phyloP scores from a whole-genome alignment of 2,888 invertebrate species.

The Patella caerulea region DNA sequence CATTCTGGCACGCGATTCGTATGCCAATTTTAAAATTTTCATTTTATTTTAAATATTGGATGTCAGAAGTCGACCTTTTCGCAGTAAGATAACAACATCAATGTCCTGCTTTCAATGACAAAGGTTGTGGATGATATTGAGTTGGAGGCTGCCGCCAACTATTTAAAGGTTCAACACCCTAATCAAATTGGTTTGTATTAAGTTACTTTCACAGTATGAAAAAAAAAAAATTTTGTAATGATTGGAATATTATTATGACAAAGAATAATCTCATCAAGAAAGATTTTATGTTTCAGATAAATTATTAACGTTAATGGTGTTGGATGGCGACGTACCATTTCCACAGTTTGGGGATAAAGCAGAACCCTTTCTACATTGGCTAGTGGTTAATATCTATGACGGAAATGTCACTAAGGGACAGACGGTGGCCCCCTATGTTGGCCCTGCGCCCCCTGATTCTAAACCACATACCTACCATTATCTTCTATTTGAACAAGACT shows the following conservation, averaged over 20 bases:
- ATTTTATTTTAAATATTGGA: too few species aligned
- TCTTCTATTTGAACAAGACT: slow-evolving; percentile 35
- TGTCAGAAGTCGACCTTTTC: too few species aligned
- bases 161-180: too few species aligned
- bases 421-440: slow-evolving; percentile 36
- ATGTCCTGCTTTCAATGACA: too few species aligned
- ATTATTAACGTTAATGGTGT: slow-evolving; percentile 36
- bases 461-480: slow-evolving; percentile 42
- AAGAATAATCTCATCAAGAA: not conserved
- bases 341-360: slow-evolving; percentile 34
- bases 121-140: too few species aligned
- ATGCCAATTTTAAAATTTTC: too few species aligned
- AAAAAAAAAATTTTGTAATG: not conserved
- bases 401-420: slow-evolving; percentile 41
- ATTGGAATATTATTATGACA: not conserved
- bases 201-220: not conserved
- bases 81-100: too few species aligned
- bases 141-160: too few species aligned
- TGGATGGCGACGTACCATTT: slow-evolving; percentile 40
- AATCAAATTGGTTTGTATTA: too few species aligned
- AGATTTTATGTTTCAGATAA: slow-evolving; percentile 31
- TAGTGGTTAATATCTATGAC: slow-evolving; percentile 43
- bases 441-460: slow-evolving; percentile 37
- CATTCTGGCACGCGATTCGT: too few species aligned
- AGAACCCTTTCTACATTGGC: slow-evolving; percentile 44